Evolutionary conservation across 2,888 invertebrate genomes (phyloP), one percentile per base, ranked within the genome.

Genomic region (Ferdinandea cuprea): DNA sequence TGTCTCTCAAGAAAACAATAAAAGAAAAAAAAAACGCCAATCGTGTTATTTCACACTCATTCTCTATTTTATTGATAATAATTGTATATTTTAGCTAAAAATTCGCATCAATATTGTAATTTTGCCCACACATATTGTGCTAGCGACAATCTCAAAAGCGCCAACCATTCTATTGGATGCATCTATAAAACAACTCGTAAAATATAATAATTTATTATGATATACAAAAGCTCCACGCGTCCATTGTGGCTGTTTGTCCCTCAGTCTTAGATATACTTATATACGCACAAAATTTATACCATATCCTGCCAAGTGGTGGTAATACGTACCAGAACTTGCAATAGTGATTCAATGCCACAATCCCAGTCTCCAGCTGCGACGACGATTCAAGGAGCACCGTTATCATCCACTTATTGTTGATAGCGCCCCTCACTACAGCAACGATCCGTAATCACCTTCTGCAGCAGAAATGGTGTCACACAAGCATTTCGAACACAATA

Each of bases 231-330:
- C 28, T 52, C 21, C 54, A 42, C 46, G 19, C 25, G 42, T 42
- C 42, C 61, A 35, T 32, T 28, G 40, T 25, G 68, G 35, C n/a
- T 58, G 52, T 66, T 66, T 19, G 44, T 35, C 32, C 37, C 37
- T 81, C 81, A 81, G 81, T 81, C 81, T 81, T 81, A 35, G 56
- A 44, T 44, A 21, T 37, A 25, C 66, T 6, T 30, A 8, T 46
- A 68, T 40, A 61, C 46, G 48, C 66, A 72, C 61, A 79, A 46
- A 65, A 65, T 48, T 69, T 32, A 15, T 17, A 58, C 65, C 35
- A 58, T 44, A 44, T 61, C 28, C 61, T 19, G 13, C 54, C 2
- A 44, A 61, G 50, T 35, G 25, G 35, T 59, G 48, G 46, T 61
- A 58, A 50, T 69, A 58, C 11, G 48, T 56, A 52, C 44, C 42